Conservation (phyloP, 2,797 vertebrate species). For the Clarias pachynema region DNA sequence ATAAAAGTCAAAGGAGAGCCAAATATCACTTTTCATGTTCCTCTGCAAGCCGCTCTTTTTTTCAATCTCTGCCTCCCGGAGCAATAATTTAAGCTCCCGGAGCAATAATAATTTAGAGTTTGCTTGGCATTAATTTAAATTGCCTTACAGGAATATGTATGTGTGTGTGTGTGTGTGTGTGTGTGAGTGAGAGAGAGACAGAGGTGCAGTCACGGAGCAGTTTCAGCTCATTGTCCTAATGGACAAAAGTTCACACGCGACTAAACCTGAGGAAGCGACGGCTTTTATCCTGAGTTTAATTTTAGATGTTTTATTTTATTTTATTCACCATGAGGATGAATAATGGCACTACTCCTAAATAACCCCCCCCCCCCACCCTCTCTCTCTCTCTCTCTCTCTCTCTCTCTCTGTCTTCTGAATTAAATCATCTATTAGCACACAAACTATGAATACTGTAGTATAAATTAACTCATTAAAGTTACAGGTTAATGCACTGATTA, state of each 20-base stretch:
- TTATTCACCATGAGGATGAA: background rate
- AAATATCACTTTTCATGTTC: constrained; percentile 41
- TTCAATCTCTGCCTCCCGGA: constrained; percentile 31
- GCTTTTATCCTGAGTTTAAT: constrained; percentile 1
- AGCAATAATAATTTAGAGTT: constrained; percentile 50
- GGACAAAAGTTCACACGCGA: constrained; percentile 36
- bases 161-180: background rate
- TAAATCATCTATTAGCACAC: too few species aligned
- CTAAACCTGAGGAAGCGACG: constrained; percentile 21
- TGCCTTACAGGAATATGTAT: background rate
- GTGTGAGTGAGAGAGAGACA: background rate
- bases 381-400: background rate
- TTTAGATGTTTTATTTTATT: background rate
- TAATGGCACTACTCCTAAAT: background rate
- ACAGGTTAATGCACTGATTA: too few species aligned
- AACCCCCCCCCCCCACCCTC: background rate
- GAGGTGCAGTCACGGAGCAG: constrained; percentile 9
- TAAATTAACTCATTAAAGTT: too few species aligned
- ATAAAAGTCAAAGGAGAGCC: constrained; percentile 61
- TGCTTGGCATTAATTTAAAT: constrained; percentile 23
- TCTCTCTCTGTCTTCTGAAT: background rate
- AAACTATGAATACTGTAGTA: too few species aligned
- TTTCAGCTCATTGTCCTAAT: constrained; percentile 10
- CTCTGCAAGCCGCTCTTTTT: constrained; percentile 33
- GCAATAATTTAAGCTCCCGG: constrained; percentile 40